These are phyloP conservation scores for Cantharis nigra DNA, from an alignment of 2,888 invertebrate genomes.

Conservation along the genomic window DNA sequence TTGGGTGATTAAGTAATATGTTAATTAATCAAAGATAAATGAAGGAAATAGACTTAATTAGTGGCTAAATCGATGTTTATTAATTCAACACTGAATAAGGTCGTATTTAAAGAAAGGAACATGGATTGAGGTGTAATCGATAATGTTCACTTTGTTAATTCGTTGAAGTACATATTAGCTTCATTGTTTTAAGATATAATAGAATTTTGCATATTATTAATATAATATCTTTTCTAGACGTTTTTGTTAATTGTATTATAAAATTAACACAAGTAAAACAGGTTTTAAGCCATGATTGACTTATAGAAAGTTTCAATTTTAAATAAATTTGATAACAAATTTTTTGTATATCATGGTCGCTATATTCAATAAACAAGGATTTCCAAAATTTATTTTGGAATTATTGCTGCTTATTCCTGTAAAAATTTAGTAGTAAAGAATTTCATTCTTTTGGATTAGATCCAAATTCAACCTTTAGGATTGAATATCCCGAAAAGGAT, in stretches of 20 bases:
- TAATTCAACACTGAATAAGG: neutral
- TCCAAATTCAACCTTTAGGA: too few species aligned
- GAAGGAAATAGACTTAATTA: neutral
- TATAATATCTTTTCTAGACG: neutral
- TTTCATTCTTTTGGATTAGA: too few species aligned
- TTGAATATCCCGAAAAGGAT: too few species aligned
- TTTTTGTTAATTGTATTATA: neutral
- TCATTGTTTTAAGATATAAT: neutral
- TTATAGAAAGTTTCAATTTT: neutral
- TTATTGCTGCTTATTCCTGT: neutral
- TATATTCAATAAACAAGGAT: neutral
- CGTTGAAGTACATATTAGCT: neutral
- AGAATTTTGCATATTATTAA: neutral
- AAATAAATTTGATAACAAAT: neutral
- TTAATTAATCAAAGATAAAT: neutral
- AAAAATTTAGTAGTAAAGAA: too few species aligned
- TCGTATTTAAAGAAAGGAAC: neutral
- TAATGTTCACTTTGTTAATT: constrained; percentile 10
- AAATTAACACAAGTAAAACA: neutral
- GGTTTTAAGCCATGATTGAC: neutral
- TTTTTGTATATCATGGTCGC: neutral
- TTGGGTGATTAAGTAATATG: neutral
- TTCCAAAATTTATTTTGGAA: neutral
- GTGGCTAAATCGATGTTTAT: neutral
- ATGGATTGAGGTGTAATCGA: constrained; percentile 16